phyloP scores from a whole-genome alignment of 2,888 invertebrate species.

The Philereme transversata region DNA sequence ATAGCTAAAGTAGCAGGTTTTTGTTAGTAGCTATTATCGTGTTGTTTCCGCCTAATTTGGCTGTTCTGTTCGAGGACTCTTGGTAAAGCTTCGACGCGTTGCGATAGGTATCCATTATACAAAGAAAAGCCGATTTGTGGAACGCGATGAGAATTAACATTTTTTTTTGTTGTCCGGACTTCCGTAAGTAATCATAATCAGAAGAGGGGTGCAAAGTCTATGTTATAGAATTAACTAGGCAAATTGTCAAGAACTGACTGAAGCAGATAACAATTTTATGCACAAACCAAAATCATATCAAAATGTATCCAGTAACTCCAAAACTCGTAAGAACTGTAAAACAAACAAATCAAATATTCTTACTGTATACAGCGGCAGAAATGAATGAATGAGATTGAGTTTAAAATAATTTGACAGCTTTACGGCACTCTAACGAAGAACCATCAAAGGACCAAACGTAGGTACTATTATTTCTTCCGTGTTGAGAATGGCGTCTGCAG shows the following conservation, averaged over 20 bases:
- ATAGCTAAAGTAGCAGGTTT: constrained; percentile 24
- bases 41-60: constrained; percentile 67
- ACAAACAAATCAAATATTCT: constrained; percentile 1
- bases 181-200: no score
- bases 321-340: constrained; percentile 6
- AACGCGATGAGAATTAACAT: no score
- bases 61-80: constrained; percentile 52
- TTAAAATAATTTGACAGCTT: constrained; percentile 43
- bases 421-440: constrained; percentile 41
- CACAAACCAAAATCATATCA: no score
- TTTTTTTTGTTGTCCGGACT: no score
- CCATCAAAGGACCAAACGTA: constrained; percentile 28
- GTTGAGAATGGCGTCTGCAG: constrained; percentile 17
- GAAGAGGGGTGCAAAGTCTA: no score
- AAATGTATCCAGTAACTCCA: background rate
- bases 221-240: no score
- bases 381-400: constrained; percentile 29
- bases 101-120: constrained; percentile 40
- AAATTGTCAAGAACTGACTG: no score
- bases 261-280: no score
- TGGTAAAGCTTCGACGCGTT: constrained; percentile 57
- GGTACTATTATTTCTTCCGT: constrained; percentile 10
- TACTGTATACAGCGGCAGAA: constrained; percentile 25
- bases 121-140: constrained; percentile 24
- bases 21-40: constrained; percentile 56